Evolutionary conservation across 1,140 invertebrate genomes (phyloP).

Genomic region (Zaprionus kolodkinae): DNA sequence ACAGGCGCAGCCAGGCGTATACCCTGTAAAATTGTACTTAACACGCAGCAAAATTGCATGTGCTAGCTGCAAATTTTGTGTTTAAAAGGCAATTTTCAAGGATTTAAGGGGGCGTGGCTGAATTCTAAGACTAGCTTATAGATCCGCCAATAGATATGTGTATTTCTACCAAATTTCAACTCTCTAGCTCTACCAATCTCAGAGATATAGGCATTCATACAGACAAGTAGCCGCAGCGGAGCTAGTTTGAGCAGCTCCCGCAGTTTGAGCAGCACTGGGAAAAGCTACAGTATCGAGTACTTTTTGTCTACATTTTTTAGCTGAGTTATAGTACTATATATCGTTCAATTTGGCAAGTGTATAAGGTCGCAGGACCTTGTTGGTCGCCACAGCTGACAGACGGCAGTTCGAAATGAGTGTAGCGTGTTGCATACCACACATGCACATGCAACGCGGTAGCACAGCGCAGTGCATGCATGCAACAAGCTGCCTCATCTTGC

Average conservation of each 20-base stretch:
- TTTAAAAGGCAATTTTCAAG: too few species aligned
- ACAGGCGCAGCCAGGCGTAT: neutral
- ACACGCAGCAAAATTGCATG: too few species aligned
- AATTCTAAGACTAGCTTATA: too few species aligned
- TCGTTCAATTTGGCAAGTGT: too few species aligned
- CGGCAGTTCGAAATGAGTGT: constrained; percentile 30
- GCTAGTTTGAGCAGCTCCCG: too few species aligned
- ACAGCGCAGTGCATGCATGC: constrained; percentile 35
- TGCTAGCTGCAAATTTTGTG: too few species aligned
- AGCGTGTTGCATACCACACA: constrained; percentile 45
- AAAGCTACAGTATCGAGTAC: neutral
- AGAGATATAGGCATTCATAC: too few species aligned
- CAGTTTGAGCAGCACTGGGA: neutral
- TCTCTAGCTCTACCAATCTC: too few species aligned
- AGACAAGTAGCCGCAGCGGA: too few species aligned
- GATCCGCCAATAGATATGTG: too few species aligned
- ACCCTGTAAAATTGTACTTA: neutral
- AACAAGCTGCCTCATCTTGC: constrained; percentile 47
- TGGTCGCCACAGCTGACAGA: constrained; percentile 24
- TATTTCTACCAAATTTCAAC: too few species aligned
- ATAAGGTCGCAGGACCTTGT: neutral
- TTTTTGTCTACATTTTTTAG: neutral
- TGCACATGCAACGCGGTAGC: constrained; percentile 35
- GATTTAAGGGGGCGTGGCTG: too few species aligned
- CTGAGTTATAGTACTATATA: neutral